Percentiles rank a stretch among this genome's conserved stretches.
phyloP scores from a whole-genome alignment of 1,140 invertebrate species.

The Copidosoma floridanum region DNA sequence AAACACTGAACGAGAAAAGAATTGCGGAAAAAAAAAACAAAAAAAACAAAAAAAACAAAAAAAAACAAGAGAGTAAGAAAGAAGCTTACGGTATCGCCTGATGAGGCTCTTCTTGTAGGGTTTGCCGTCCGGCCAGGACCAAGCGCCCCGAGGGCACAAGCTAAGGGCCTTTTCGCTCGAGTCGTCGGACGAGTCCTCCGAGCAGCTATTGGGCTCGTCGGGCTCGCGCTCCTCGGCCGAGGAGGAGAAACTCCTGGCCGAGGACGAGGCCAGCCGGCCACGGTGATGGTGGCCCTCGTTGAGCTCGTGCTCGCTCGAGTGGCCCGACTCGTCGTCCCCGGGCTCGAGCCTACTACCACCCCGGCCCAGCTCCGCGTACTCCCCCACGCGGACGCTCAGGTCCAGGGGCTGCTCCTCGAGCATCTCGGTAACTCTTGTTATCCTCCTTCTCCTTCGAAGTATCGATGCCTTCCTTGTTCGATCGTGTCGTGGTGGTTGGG shows the following conservation, averaged over 20 bases:
- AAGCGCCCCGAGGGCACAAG: constrained; percentile 44
- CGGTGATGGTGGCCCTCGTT: too few species aligned
- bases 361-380: constrained; percentile 42
- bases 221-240: constrained; percentile 50
- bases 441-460: too few species aligned
- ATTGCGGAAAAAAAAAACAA: neutral
- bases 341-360: constrained; percentile 9
- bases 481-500: too few species aligned
- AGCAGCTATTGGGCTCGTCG: constrained; percentile 59
- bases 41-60: neutral
- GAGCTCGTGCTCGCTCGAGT: constrained; percentile 25
- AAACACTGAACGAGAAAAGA: too few species aligned
- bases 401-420: constrained; percentile 54
- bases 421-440: constrained; percentile 31
- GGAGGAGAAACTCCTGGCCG: constrained; percentile 6
- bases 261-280: neutral
- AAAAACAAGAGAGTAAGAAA: too few species aligned
- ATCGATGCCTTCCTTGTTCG: too few species aligned
- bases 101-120: constrained; percentile 87
- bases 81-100: constrained; percentile 80
- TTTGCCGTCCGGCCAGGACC: constrained; percentile 61
- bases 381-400: constrained; percentile 47
- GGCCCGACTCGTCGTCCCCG: constrained; percentile 31
- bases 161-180: constrained; percentile 56
- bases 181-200: constrained; percentile 75